Evolutionary conservation across 2,113 vertebrate genomes (phyloP), one percentile per base, ranked within the genome.

Genomic region (Triplophysa siluroides): DNA sequence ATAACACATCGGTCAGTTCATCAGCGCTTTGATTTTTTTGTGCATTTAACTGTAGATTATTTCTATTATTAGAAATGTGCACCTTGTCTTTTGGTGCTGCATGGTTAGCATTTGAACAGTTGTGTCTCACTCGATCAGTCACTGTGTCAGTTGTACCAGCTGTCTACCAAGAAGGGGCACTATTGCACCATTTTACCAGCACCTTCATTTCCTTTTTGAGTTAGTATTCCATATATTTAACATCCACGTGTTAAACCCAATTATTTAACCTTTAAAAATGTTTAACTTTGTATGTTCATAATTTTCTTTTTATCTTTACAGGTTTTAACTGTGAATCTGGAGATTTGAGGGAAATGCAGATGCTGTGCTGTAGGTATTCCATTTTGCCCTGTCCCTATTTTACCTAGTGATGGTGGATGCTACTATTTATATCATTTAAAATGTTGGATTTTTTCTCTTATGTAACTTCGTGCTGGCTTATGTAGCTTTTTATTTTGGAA

Each of bases 101-200:
- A 29, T 29, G 10, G 26, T 2, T 61, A 66, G 38, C 72, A 64
- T 79, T 41, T 23, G 50, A 66, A 41, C 56, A 78, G 68, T 84
- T 78, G 56, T 78, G 56, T 8, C 66, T 76, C 72, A 73, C 81
- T 87, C 65, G 69, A 33, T 54, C 60, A 75, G 83, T 82, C 65
- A 68, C 3, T 61, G 6, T 80, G 69, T 89, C 83, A 81, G 87
- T 84, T 68, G 23, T 87, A 76, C 81, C 84, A 78, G 70, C 87
- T 88, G 90, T 91, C 89, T 91, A 38, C 90, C 90, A 83, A 84
- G 70, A 84, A 89, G 87, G 81, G 92, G 90, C 83, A 50, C 87
- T 56, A 43, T 64, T 78, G 69, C 80, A 24, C 67, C 68, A 52
- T 72, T 72, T 80, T 52, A 76, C 2, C 41, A 29, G 76, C 47